Conservation (phyloP, 2,113 vertebrate genomes). For the Ariopsis seemanni region DNA sequence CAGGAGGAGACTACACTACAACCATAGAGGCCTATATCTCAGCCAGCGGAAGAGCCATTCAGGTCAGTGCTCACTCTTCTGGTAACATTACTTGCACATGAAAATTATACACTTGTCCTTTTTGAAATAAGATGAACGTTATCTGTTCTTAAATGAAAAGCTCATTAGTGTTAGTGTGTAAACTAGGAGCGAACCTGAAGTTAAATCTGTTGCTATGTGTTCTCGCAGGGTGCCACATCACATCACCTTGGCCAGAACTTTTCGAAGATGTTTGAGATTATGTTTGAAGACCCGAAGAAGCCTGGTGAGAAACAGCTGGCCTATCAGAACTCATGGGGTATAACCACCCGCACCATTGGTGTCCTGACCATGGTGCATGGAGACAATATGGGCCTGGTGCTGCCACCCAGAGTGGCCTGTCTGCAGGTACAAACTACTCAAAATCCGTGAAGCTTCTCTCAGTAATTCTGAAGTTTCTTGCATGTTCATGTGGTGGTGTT, state of each 20-base stretch:
- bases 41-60: slow-evolving; percentile 93
- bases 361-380: slow-evolving; percentile 97
- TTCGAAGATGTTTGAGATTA: slow-evolving; percentile 95
- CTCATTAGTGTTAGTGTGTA: neutral
- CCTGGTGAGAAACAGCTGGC: slow-evolving; percentile 95
- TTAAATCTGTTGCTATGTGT: neutral
- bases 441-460: neutral
- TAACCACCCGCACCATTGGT: slow-evolving; percentile 95
- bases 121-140: neutral
- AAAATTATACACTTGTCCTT: neutral
- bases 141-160: neutral
- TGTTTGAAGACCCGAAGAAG: slow-evolving; percentile 91
- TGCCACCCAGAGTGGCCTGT: slow-evolving; percentile 91
- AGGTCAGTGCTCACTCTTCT: slow-evolving; percentile 70
- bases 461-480: neutral
- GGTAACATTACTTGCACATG: neutral
- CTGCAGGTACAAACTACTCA: slow-evolving; percentile 80
- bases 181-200: neutral
- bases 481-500: neutral
- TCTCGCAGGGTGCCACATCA: slow-evolving; percentile 86
- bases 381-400: slow-evolving; percentile 92
- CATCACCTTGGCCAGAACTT: slow-evolving; percentile 99
- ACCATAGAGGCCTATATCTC: slow-evolving; percentile 95
- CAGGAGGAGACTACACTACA: slow-evolving; percentile 95
- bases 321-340: slow-evolving; percentile 96